Percentiles rank a stretch among this genome's conserved stretches.
These are phyloP conservation scores for Oncopodura yosiiana DNA, from an alignment of 1,140 invertebrate genomes.

Conservation along the genomic window DNA sequence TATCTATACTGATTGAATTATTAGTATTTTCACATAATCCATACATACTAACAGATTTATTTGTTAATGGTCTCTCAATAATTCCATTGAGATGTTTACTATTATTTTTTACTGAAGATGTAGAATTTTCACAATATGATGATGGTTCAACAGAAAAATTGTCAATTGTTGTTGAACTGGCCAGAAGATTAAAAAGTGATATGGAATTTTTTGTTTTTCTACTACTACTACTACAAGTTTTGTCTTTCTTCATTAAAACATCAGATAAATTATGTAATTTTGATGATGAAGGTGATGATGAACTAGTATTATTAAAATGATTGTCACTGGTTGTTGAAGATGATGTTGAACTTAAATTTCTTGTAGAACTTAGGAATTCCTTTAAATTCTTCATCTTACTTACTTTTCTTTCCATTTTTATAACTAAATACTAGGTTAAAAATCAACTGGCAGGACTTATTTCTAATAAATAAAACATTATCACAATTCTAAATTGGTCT, in stretches of 20 bases:
- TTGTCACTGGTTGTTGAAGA: neutral
- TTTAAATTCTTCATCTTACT: constrained; percentile 23
- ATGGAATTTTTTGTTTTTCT: constrained; percentile 5
- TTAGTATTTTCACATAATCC: constrained; percentile 10
- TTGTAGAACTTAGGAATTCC: constrained; percentile 26
- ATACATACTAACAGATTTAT: constrained; percentile 32
- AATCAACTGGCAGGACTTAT: too few species aligned
- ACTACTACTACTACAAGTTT: neutral
- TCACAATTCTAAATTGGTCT: too few species aligned
- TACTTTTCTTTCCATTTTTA: constrained; percentile 18
- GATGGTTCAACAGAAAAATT: neutral
- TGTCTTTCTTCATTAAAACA: constrained; percentile 1
- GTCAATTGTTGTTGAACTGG: constrained; percentile 5
- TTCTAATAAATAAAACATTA: too few species aligned
- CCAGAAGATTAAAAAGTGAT: constrained; percentile 13
- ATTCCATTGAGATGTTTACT: neutral
- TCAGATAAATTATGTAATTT: too few species aligned
- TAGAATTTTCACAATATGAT: neutral
- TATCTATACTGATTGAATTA: neutral
- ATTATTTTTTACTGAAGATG: neutral
- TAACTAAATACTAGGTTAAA: too few species aligned
- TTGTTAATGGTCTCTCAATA: neutral
- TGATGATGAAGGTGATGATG: neutral
- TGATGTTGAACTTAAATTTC: constrained; percentile 8
- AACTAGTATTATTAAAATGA: neutral